Evolutionary conservation across 2,797 vertebrate genomes (phyloP).

Genomic region (Paguma larvata): DNA sequence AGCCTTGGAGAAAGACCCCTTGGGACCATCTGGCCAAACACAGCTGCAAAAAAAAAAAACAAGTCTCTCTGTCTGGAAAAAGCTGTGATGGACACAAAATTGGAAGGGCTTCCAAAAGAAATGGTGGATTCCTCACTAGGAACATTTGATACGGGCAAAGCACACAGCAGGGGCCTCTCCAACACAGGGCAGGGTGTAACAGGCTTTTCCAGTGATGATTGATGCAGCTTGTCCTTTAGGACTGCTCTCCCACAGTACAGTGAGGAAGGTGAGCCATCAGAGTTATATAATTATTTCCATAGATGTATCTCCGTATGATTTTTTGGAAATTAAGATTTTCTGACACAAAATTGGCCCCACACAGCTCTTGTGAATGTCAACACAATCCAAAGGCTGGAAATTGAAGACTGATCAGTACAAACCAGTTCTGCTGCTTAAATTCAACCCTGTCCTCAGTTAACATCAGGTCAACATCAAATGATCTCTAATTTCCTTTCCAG

Average conservation of each 20-base stretch:
- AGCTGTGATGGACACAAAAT: conserved; percentile 63
- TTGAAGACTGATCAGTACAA: not conserved
- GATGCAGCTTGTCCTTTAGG: conserved; percentile 36
- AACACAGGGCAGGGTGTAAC: not conserved
- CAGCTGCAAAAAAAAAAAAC: conserved; percentile 79
- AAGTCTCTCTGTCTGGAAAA: conserved; percentile 65
- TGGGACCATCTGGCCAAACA: conserved; percentile 69
- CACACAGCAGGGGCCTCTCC: conserved; percentile 10
- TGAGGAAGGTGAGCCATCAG: conserved; percentile 18
- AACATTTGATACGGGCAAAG: not conserved
- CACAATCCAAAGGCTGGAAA: conserved; percentile 55
- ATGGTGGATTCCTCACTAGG: conserved; percentile 63
- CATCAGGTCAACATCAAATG: conserved; percentile 54
- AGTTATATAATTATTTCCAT: conserved; percentile 72
- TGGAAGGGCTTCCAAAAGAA: conserved; percentile 63
- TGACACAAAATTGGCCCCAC: conserved; percentile 73
- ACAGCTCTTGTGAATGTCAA: conserved; percentile 51
- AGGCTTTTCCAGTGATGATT: conserved; percentile 29
- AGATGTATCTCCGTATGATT: conserved; percentile 55
- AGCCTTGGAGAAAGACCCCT: conserved; percentile 26
- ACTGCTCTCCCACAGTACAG: conserved; percentile 4
- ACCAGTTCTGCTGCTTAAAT: conserved; percentile 35
- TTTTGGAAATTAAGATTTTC: conserved; percentile 68
- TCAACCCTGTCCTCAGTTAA: conserved; percentile 73
- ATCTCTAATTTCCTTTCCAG: conserved; percentile 64